phyloP scores from a whole-genome alignment of 2,797 vertebrate species.

The Triplophysa yarkandensis region DNA sequence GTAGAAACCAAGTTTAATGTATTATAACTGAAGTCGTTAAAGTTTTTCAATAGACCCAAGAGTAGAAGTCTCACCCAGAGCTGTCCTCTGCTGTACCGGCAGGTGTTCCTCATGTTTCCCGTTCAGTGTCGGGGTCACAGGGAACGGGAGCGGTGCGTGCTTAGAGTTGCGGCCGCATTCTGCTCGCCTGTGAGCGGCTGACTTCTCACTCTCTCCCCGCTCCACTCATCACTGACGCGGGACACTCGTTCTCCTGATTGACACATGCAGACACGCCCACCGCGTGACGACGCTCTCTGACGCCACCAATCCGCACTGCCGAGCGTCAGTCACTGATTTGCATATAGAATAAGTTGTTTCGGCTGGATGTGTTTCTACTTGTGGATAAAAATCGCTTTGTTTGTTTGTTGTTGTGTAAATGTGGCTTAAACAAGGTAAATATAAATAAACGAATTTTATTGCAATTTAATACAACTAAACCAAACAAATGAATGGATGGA shows the following conservation, averaged over 20 bases:
- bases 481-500: too few relatives aligned
- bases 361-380: neutral
- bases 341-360: conserved; percentile 1
- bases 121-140: conserved; percentile 66
- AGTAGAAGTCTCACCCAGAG: conserved; percentile 68
- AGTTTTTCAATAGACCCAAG: neutral
- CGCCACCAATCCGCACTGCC: conserved; percentile 66
- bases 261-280: conserved; percentile 73
- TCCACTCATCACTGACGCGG: conserved; percentile 73
- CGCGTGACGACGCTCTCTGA: conserved; percentile 70
- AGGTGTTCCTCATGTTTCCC: conserved; percentile 75
- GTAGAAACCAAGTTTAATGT: neutral
- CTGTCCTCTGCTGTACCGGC: conserved; percentile 69
- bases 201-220: conserved; percentile 69
- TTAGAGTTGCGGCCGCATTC: conserved; percentile 69
- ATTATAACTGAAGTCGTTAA: neutral
- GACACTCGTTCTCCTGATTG: conserved; percentile 75
- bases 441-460: neutral
- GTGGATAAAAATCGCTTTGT: neutral
- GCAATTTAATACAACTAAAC: too few relatives aligned
- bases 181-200: conserved; percentile 64
- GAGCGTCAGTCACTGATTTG: conserved; percentile 3
- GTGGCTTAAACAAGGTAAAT: neutral
- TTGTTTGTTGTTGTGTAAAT: neutral
- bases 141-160: conserved; percentile 59